Base-by-base conservation (phyloP, 2,888 invertebrate genomes). In the Beris chalybata region DNA sequence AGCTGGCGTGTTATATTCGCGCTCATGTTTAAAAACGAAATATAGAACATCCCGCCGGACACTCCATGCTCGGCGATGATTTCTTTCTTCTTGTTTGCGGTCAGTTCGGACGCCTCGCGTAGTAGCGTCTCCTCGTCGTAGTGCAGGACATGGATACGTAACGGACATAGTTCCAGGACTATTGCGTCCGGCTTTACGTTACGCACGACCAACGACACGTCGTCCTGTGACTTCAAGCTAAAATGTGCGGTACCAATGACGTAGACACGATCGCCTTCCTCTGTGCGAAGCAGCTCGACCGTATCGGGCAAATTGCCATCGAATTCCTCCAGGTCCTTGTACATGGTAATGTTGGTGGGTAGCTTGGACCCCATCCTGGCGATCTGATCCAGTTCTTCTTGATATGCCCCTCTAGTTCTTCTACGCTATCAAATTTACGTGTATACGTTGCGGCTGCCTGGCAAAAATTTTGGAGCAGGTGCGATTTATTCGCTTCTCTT, bases 231-330 rank as follows among this genome's bases (percentile, higher is more conserved):
- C 80, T 94, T 89, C 73, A 86, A 79, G 76, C 95, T 96, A 78
- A 96, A 97, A 82, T 97, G 97, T 44, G 96, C 95, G 9, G 97
- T 97, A 57, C 97, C 97, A 15, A 97, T 88, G 66, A 97, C 78
- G 81, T 94, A 97, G 13, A 95, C 89, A 80, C 90, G 92, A 12
- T 89, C 87, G 48, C 93, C 93, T 73, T 89, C 85, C 3, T 85
- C 83, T 12, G 87, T 87, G 71, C 85, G 86, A 43, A 95, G 80
- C 13, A 91, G 81, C 4, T 90, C 89, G 15, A 93, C 93, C 2
- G 95, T 95, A 4, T 70, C 43, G 15, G 74, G 74, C 1, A 74
- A 59, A 54, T 74, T 73, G 45, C 45, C 31, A 29, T 74, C 72
- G 53, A 74, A 74, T 15, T 74, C 73, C 9, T 69, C 65, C 7